Evolutionary conservation across 2,113 vertebrate genomes (phyloP).

Genomic region (Rhodinocichla rosea): DNA sequence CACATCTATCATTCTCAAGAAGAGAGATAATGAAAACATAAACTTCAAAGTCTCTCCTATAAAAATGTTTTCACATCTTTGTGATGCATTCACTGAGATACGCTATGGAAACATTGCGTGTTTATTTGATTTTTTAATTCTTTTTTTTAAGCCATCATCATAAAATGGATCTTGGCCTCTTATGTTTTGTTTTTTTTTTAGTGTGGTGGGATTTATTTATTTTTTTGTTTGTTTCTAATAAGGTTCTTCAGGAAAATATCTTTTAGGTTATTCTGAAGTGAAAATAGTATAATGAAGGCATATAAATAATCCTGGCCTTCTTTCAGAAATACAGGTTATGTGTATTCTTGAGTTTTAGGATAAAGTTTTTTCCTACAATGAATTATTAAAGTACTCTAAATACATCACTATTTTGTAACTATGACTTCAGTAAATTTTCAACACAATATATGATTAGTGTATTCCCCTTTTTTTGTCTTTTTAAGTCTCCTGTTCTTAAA

Average conservation of each 20-base stretch:
- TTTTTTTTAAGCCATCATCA: background rate
- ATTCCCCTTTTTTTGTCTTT: background rate
- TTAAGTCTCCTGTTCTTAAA: background rate
- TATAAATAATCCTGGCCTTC: background rate
- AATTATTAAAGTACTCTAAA: background rate
- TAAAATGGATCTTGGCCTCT: background rate
- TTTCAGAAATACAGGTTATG: background rate
- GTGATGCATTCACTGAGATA: background rate
- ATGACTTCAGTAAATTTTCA: background rate
- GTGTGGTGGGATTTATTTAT: background rate
- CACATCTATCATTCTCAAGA: background rate
- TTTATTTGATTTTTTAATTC: background rate
- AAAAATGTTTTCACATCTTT: background rate
- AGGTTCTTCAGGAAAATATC: background rate
- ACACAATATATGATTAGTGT: background rate
- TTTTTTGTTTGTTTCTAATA: background rate
- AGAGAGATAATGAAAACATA: background rate
- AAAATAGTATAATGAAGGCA: background rate
- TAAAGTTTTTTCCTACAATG: background rate
- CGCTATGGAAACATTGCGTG: background rate
- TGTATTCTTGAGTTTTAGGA: background rate
- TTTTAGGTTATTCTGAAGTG: background rate
- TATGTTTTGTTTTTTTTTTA: background rate
- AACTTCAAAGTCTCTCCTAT: background rate
- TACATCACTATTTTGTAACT: background rate